Percentiles rank a stretch among this genome's conserved stretches.
These are phyloP conservation scores for Pammene fasciana DNA, from an alignment of 2,888 invertebrate species.

Conservation along the genomic window DNA sequence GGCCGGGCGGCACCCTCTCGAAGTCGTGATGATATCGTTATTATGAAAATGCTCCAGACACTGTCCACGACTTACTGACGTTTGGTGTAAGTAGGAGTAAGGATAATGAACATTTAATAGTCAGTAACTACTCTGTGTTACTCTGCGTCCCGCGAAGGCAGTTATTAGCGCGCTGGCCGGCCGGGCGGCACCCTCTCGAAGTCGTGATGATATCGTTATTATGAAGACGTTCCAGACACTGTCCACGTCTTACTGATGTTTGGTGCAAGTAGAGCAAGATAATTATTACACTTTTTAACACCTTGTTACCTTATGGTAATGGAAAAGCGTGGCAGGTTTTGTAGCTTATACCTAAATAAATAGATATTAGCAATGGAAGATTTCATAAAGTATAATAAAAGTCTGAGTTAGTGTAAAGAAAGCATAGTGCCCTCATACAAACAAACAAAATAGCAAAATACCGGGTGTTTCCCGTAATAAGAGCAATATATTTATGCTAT, in stretches of 20 bases:
- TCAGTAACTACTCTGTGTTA: conserved; percentile 3
- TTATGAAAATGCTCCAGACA: conserved; percentile 22
- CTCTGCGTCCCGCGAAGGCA: conserved; percentile 7
- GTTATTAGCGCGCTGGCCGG: conserved; percentile 10
- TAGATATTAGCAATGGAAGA: no score
- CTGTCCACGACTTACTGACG: conserved; percentile 13
- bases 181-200: conserved; percentile 2
- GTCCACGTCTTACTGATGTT: conserved; percentile 8
- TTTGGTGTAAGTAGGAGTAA: neutral
- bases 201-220: conserved; percentile 26
- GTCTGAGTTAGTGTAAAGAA: no score
- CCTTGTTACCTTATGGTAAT: no score
- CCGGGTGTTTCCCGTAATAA: no score
- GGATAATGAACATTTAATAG: neutral
- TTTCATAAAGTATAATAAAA: no score
- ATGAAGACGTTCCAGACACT: conserved; percentile 24
- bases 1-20: conserved; percentile 3
- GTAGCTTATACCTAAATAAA: no score
- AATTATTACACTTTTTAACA: no score
- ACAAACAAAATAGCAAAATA: no score
- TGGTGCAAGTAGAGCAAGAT: neutral
- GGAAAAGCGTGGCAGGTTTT: no score
- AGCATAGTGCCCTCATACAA: no score
- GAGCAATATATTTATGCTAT: no score
- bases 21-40: conserved; percentile 26